Evolutionary conservation across 2,797 vertebrate genomes (phyloP), one percentile per base, ranked within the genome.

Genomic region (Pseudochirops corinnae): DNA sequence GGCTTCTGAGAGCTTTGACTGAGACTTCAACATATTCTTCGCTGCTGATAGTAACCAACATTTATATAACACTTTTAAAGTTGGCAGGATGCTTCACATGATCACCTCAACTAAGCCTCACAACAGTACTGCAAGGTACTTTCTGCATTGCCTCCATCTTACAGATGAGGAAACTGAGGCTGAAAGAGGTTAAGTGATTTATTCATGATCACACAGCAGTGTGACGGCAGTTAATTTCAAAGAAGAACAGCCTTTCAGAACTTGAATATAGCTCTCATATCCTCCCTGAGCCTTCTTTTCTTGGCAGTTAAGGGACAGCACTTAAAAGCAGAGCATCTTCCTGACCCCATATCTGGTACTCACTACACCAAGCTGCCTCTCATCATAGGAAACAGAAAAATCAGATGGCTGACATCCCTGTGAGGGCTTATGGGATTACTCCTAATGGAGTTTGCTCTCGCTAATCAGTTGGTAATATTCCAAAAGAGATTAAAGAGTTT

Each of bases 401-500:
- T 74, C 60, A 29, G 14, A 33, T n/a, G 14, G 5, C 53, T 57
- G 56, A 7, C 58, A 94, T 93, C 14, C 9, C 92, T 18, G 0
- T 3, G 18, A 24, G 12, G 29, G 33, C 39, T 82, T 62, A 0
- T 31, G 52, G 62, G 82, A 1, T 93, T 93, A 3, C 24, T 92
- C 55, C 57, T 94, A 60, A 50, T 39, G 90, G 56, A 74, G 50
- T 93, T 2, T 33, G 56, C 29, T 0, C 53, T 91, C 33, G 93
- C n/a, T 93, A 6, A 18, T 57, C 56, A 91, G 56, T 56, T 91
- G 90, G 11, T 55, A 50, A 57, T 92, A 46, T 33, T 94, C 57
- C 91, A 82, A 53, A 95, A 29, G 46, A 58, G 6, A 56, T 82
- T 92, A 91, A 91, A 92, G 56, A 58, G 31, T 95, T 92, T 95